These are phyloP conservation scores for Pyrochroa serraticornis DNA, from an alignment of 2,888 invertebrate species.

Conservation along the genomic window DNA sequence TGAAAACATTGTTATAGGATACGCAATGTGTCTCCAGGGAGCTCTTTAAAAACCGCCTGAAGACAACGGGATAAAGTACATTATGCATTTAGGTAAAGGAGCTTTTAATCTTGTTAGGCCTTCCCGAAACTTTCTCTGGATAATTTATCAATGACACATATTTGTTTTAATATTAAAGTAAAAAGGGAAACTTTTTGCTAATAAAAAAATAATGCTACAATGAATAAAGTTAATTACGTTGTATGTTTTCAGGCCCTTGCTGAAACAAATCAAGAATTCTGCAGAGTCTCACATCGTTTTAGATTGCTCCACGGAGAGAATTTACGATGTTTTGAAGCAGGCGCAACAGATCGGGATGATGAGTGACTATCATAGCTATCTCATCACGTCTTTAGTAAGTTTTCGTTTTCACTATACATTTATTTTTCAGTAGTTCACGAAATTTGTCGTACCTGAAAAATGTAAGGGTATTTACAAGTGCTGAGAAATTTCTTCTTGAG, in stretches of 20 bases:
- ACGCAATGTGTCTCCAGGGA: conserved; percentile 12
- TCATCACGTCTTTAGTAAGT: conserved; percentile 87
- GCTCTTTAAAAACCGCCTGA: neutral
- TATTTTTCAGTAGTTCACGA: conserved; percentile 2
- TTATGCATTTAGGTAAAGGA: conserved; percentile 16
- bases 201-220: neutral
- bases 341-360: conserved; percentile 97
- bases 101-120: conserved; percentile 18
- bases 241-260: conserved; percentile 69
- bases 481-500: neutral
- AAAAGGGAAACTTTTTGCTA: neutral
- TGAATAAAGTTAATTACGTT: conserved; percentile 2
- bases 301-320: conserved; percentile 86
- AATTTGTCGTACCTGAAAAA: neutral
- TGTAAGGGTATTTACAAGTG: neutral
- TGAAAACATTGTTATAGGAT: conserved; percentile 9
- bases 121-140: conserved; percentile 8
- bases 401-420: conserved; percentile 27
- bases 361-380: conserved; percentile 93
- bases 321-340: conserved; percentile 86
- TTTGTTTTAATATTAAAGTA: conserved; percentile 7
- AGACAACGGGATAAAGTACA: conserved; percentile 15
- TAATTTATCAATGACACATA: conserved; percentile 15
- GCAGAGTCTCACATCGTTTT: conserved; percentile 90
- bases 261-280: conserved; percentile 92